These are phyloP conservation scores for Cremastinae sp. DNA, from an alignment of 2,888 invertebrate species.

Conservation along the genomic window DNA sequence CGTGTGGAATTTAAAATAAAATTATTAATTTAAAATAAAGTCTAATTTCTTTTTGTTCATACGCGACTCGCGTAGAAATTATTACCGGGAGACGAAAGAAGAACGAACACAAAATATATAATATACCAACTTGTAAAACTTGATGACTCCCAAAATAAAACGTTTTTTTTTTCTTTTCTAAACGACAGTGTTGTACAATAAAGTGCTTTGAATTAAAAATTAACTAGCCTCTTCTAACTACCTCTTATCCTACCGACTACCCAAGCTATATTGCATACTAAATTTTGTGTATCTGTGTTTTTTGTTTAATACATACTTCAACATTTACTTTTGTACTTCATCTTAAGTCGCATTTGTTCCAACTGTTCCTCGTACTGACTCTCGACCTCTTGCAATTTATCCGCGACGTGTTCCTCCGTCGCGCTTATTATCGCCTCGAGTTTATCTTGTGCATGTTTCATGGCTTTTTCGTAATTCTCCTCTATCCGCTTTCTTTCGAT, in stretches of 20 bases:
- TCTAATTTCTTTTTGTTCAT: neutral
- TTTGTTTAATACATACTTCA: constrained; percentile 72
- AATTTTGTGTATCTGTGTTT: constrained; percentile 43
- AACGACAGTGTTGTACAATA: constrained; percentile 75
- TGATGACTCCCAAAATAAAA: constrained; percentile 68
- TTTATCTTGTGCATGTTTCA: constrained; percentile 82
- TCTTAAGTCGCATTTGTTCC: constrained; percentile 76
- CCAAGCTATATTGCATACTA: constrained; percentile 77
- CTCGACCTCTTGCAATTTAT: constrained; percentile 72
- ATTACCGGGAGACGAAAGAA: constrained; percentile 2
- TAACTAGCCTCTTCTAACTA: constrained; percentile 79
- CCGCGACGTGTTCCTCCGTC: constrained; percentile 80
- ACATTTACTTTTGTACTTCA: constrained; percentile 78
- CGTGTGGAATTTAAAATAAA: constrained; percentile 6
- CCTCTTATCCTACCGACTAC: constrained; percentile 70
- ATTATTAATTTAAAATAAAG: too few species aligned
- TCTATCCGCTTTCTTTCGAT: constrained; percentile 85
- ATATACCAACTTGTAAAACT: constrained; percentile 56
- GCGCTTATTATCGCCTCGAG: constrained; percentile 81
- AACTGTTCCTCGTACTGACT: constrained; percentile 70
- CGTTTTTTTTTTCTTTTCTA: too few species aligned
- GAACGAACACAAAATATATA: constrained; percentile 36
- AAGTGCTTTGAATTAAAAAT: constrained; percentile 76
- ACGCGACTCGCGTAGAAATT: neutral
- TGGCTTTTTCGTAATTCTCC: constrained; percentile 83